These are phyloP conservation scores for Dysdera silvatica DNA, from an alignment of 1,140 invertebrate genomes.

Conservation along the genomic window DNA sequence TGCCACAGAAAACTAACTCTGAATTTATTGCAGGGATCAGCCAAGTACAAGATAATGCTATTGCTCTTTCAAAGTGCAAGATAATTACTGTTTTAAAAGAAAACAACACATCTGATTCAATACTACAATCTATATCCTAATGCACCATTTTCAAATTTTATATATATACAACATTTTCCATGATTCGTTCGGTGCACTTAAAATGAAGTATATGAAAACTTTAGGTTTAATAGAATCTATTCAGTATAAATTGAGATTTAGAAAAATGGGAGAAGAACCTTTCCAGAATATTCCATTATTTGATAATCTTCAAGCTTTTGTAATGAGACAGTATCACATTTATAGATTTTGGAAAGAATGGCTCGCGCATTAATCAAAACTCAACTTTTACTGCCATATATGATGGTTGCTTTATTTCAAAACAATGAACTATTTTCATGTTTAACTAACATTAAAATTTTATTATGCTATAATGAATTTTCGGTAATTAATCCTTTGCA, in stretches of 20 bases:
- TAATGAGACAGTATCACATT: neutral
- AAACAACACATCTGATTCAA: neutral
- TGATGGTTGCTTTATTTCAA: neutral
- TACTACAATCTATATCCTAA: neutral
- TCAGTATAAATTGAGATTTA: neutral
- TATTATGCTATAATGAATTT: no score
- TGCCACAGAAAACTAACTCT: neutral
- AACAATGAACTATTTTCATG: no score
- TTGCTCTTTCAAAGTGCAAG: neutral
- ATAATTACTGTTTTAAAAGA: neutral
- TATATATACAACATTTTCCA: neutral
- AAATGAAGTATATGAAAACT: neutral
- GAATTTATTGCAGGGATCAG: neutral
- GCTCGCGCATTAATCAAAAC: neutral
- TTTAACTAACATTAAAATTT: no score
- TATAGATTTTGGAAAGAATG: neutral
- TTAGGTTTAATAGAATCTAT: neutral
- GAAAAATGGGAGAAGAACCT: neutral
- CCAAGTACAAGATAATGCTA: neutral
- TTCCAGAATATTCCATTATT: neutral
- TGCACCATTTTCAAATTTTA: neutral
- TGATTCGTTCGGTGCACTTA: neutral
- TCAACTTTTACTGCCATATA: neutral
- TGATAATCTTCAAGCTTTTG: neutral
- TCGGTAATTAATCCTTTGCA: no score